Conservation (phyloP, 37 sponge, comb jelly and placozoan genomes). For the Halichondria panicea region DNA sequence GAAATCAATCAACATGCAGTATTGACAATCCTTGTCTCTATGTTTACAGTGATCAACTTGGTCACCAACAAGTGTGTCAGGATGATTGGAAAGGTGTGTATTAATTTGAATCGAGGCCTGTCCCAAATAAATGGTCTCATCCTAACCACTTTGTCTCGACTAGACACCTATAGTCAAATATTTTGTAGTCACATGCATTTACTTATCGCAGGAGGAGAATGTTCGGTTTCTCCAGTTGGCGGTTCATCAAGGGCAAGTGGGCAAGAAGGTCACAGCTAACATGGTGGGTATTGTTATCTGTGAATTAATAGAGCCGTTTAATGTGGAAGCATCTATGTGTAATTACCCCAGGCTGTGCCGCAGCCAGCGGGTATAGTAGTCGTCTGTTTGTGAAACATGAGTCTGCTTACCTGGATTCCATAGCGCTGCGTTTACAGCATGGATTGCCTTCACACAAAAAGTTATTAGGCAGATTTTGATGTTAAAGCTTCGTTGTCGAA, state of each 20-base stretch:
- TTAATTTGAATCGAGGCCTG: background rate
- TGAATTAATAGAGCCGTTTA: background rate
- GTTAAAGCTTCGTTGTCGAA: too few relatives aligned
- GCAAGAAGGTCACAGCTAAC: conserved; percentile 43
- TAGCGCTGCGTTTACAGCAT: too few relatives aligned
- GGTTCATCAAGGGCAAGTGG: conserved; percentile 76
- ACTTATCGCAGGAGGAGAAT: conserved; percentile 67
- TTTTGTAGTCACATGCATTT: background rate
- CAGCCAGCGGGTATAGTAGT: too few relatives aligned
- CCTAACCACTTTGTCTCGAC: background rate
- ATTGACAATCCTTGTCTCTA: conserved; percentile 10
- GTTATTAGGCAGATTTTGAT: too few relatives aligned
- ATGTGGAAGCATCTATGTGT: background rate
- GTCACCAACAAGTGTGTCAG: conserved; percentile 87
- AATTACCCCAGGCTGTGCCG: too few relatives aligned
- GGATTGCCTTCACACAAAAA: too few relatives aligned
- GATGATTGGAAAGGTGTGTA: conserved; percentile 80
- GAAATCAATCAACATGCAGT: background rate
- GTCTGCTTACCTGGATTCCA: too few relatives aligned
- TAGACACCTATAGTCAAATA: background rate
- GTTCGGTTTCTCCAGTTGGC: conserved; percentile 66
- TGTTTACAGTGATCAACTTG: conserved; percentile 72
- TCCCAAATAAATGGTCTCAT: background rate
- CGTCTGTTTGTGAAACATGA: too few relatives aligned
- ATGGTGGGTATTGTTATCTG: conserved; percentile 26